Evolutionary conservation across 2,113 vertebrate species (phyloP).

Genomic region (Arothron firmamentum): DNA sequence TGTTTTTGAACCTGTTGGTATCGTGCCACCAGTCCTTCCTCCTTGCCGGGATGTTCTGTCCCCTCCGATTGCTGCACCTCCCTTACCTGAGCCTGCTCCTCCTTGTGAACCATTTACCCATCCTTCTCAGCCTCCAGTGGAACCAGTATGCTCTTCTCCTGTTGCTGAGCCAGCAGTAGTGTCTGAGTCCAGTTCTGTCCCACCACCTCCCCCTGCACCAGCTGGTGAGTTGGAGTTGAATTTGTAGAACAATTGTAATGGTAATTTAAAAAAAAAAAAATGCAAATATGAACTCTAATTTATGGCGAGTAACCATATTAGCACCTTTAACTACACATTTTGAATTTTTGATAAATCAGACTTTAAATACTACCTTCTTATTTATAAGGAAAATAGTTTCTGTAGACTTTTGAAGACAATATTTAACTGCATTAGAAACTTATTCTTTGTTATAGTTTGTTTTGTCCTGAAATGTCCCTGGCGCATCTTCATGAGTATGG

Average conservation of each 20-base stretch:
- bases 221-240: constrained; percentile 56
- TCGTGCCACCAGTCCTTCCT: constrained; percentile 5
- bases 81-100: constrained; percentile 47
- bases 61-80: constrained; percentile 35
- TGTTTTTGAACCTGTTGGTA: constrained; percentile 32
- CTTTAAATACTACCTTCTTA: neutral
- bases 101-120: constrained; percentile 61
- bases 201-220: constrained; percentile 39
- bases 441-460: constrained; percentile 25
- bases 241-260: neutral
- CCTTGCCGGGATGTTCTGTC: constrained; percentile 38
- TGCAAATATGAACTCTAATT: neutral
- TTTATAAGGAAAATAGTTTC: neutral
- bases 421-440: constrained; percentile 1
- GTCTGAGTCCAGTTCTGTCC: constrained; percentile 19
- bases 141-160: constrained; percentile 38
- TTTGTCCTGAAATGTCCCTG: constrained; percentile 26
- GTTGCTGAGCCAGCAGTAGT: constrained; percentile 35
- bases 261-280: neutral
- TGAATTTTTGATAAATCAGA: neutral
- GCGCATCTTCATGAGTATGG: constrained; percentile 5
- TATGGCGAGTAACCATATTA: no score
- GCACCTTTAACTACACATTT: no score
- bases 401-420: neutral
- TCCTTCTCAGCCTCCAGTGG: constrained; percentile 54